Percentiles rank a stretch among this genome's conserved stretches.
These are phyloP conservation scores for Vandiemenella viatica DNA, from an alignment of 2,888 invertebrate genomes.

Conservation along the genomic window DNA sequence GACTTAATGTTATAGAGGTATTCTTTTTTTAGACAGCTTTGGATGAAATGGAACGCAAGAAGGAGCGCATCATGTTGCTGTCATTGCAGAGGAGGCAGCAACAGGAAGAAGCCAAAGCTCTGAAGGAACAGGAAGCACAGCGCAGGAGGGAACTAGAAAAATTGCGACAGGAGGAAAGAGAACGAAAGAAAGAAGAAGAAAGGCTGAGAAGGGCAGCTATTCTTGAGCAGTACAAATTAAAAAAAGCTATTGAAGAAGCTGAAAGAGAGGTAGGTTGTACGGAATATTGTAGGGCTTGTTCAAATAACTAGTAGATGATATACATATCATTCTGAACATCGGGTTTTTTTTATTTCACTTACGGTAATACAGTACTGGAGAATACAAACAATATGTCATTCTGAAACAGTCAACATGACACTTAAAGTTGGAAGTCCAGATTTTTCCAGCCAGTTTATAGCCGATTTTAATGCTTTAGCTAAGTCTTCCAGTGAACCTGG, in stretches of 20 bases:
- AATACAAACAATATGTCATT: too few relatives aligned
- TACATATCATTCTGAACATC: too few relatives aligned
- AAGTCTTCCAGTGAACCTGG: too few relatives aligned
- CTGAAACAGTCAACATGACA: too few relatives aligned
- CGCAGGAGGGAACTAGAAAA: slow-evolving; percentile 61
- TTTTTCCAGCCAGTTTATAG: too few relatives aligned
- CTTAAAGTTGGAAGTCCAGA: too few relatives aligned
- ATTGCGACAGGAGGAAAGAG: slow-evolving; percentile 51
- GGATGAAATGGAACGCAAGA: slow-evolving; percentile 85
- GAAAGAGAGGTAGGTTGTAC: slow-evolving; percentile 48
- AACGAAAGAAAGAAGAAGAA: slow-evolving; percentile 64
- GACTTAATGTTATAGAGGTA: too few relatives aligned
- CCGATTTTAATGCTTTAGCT: too few relatives aligned
- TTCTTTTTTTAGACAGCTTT: slow-evolving; percentile 49
- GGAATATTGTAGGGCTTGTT: too few relatives aligned
- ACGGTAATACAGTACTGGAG: not conserved
- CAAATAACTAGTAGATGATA: too few relatives aligned
- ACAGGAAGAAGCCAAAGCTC: slow-evolving; percentile 71
- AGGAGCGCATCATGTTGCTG: slow-evolving; percentile 77
- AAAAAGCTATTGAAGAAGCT: slow-evolving; percentile 85
- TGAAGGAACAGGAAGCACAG: slow-evolving; percentile 69
- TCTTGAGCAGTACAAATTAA: slow-evolving; percentile 81
- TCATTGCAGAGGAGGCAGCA: slow-evolving; percentile 82
- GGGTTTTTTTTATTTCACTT: too few relatives aligned
- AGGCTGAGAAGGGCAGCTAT: slow-evolving; percentile 73